A percentile compares a stretch with the other conserved stretches of the same genome.
These are phyloP conservation scores for Psylliodes chrysocephalus DNA, from an alignment of 2,888 invertebrate species.

Conservation along the genomic window DNA sequence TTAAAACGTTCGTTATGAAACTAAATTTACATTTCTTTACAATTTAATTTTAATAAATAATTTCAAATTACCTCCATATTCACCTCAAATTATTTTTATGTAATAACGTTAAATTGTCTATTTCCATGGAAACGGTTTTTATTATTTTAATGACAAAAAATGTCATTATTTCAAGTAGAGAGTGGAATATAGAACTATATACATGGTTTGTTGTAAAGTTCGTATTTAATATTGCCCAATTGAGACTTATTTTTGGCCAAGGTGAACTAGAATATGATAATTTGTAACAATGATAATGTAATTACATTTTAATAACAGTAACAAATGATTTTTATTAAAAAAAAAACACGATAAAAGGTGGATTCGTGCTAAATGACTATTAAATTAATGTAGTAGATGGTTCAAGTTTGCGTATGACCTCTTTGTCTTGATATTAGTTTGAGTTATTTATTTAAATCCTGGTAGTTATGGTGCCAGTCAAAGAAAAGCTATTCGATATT, in stretches of 20 bases:
- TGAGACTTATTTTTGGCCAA: conserved; percentile 15
- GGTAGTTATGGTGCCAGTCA: no score
- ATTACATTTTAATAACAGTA: no score
- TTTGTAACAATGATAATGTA: neutral
- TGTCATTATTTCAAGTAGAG: conserved; percentile 14
- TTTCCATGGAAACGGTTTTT: conserved; percentile 9
- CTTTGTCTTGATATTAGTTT: no score
- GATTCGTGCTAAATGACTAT: no score
- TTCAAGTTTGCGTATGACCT: no score
- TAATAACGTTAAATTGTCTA: conserved; percentile 16
- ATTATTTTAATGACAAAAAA: conserved; percentile 20
- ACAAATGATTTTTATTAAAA: no score
- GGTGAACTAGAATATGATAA: conserved; percentile 5
- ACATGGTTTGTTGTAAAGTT: conserved; percentile 7
- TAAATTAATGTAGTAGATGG: no score
- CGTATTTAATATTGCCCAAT: conserved; percentile 10
- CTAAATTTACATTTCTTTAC: conserved; percentile 1
- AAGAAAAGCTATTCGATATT: no score
- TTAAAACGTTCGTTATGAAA: neutral
- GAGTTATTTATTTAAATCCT: no score
- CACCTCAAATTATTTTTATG: conserved; percentile 16
- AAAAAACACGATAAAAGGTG: no score
- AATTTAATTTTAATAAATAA: conserved; percentile 18
- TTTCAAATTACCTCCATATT: conserved; percentile 9
- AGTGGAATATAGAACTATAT: conserved; percentile 11